Conservation (phyloP, 1,140 invertebrate species). For the Latrodectus geometricus region DNA sequence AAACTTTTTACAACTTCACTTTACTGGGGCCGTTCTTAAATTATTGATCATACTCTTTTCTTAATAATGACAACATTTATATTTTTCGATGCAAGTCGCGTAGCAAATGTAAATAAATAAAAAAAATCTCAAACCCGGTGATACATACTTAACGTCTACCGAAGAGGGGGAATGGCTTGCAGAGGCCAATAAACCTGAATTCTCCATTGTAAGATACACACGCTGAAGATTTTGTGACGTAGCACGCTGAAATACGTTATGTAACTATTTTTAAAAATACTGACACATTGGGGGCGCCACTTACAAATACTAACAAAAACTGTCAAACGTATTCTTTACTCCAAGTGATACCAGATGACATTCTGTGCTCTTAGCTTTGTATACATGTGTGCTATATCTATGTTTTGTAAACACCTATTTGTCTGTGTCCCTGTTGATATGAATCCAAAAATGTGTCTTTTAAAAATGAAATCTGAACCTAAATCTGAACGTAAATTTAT, state of each 20-base stretch:
- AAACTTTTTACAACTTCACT: too few relatives aligned
- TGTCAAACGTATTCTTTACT: constrained; percentile 34
- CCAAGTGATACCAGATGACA: neutral
- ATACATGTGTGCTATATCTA: neutral
- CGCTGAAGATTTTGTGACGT: constrained; percentile 40
- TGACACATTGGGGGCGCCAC: constrained; percentile 49
- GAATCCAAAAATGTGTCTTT: neutral
- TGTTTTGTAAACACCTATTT: constrained; percentile 6
- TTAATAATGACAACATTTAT: too few relatives aligned
- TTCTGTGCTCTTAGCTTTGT: neutral
- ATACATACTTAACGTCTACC: neutral
- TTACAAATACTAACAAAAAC: neutral
- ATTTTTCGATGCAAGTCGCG: too few relatives aligned
- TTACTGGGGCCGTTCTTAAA: too few relatives aligned
- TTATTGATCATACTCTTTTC: too few relatives aligned
- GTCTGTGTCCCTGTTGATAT: neutral
- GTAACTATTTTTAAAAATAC: constrained; percentile 38
- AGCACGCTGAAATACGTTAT: constrained; percentile 41
- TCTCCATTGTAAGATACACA: neutral
- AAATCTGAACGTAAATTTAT: constrained; percentile 50
- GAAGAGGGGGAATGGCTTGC: constrained; percentile 10
- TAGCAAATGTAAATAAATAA: too few relatives aligned
- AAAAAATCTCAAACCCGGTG: too few relatives aligned
- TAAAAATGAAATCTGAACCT: constrained; percentile 17
- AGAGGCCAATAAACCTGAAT: constrained; percentile 50